Evolutionary conservation across 2,888 invertebrate species (phyloP).

Genomic region (Chirona hameri): DNA sequence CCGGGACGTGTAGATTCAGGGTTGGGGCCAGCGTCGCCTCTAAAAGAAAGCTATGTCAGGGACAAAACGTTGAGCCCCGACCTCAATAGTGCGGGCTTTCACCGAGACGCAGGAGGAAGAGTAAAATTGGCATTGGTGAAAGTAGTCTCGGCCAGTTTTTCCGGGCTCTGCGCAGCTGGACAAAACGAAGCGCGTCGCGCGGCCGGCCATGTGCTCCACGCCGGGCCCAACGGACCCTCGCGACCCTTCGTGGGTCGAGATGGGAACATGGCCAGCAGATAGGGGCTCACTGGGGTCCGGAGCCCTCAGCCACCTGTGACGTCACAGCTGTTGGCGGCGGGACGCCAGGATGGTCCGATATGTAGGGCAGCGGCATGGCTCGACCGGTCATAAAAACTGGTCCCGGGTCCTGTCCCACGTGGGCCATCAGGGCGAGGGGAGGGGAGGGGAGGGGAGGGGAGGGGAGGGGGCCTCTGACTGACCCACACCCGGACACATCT

Average conservation of each 20-base stretch:
- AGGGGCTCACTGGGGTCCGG: background rate
- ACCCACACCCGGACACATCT: too few relatives aligned
- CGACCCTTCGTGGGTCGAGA: background rate
- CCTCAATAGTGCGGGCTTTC: background rate
- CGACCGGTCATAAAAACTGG: background rate
- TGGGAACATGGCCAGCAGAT: background rate
- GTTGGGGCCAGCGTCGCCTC: background rate
- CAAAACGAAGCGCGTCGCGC: background rate
- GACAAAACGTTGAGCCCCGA: constrained; percentile 25
- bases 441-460: too few relatives aligned
- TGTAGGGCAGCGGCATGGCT: background rate
- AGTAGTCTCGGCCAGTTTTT: constrained; percentile 4
- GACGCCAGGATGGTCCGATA: too few relatives aligned
- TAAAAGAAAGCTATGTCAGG: constrained; percentile 24
- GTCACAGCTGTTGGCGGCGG: too few relatives aligned
- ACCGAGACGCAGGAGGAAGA: background rate
- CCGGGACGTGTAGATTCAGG: background rate
- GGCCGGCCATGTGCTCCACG: too few relatives aligned
- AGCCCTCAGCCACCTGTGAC: background rate
- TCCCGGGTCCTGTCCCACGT: background rate
- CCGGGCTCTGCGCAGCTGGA: background rate
- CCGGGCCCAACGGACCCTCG: too few relatives aligned
- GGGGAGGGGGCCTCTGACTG: too few relatives aligned
- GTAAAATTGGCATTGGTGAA: constrained; percentile 6
- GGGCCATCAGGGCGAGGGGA: background rate